phyloP scores from a whole-genome alignment of 2,113 vertebrate species.

The Silurus meridionalis region DNA sequence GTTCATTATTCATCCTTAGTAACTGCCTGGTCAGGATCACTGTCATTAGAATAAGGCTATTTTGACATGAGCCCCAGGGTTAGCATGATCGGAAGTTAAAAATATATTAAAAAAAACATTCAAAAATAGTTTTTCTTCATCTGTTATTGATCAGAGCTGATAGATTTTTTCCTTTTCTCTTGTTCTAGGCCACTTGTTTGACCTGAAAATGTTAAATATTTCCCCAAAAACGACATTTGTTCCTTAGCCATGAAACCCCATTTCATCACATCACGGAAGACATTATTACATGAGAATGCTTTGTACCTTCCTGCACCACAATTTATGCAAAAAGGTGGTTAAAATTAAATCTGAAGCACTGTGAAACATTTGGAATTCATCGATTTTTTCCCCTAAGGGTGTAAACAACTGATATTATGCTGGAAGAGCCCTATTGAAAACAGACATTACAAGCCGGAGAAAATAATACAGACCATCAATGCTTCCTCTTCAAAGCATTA shows the following conservation, averaged over 20 bases:
- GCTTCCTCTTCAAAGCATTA: background rate
- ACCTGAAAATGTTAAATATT: slow-evolving; percentile 37
- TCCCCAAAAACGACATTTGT: slow-evolving; percentile 31
- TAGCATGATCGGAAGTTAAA: background rate
- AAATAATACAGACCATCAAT: slow-evolving; percentile 15
- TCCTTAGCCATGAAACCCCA: slow-evolving; percentile 39
- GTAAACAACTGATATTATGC: slow-evolving; percentile 13
- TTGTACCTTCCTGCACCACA: slow-evolving; percentile 18
- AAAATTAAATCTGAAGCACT: slow-evolving; percentile 29
- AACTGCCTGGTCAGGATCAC: background rate
- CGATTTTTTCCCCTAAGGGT: slow-evolving; percentile 20
- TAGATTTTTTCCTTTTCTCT: slow-evolving; percentile 25
- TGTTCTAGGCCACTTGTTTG: slow-evolving; percentile 14
- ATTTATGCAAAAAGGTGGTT: slow-evolving; percentile 43
- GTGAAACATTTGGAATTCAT: slow-evolving; percentile 46
- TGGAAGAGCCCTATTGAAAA: slow-evolving; percentile 33
- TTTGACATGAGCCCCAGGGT: background rate
- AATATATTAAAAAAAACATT: slow-evolving; percentile 17
- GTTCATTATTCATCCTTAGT: background rate
- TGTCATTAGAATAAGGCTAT: background rate
- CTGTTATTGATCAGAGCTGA: slow-evolving; percentile 45
- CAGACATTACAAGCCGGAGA: slow-evolving; percentile 33
- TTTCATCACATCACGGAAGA: slow-evolving; percentile 23
- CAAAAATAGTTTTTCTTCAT: slow-evolving; percentile 38
- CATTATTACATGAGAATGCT: slow-evolving; percentile 21